Evolutionary conservation across 2,888 invertebrate species (phyloP).

Genomic region (Oscheius sp.): DNA sequence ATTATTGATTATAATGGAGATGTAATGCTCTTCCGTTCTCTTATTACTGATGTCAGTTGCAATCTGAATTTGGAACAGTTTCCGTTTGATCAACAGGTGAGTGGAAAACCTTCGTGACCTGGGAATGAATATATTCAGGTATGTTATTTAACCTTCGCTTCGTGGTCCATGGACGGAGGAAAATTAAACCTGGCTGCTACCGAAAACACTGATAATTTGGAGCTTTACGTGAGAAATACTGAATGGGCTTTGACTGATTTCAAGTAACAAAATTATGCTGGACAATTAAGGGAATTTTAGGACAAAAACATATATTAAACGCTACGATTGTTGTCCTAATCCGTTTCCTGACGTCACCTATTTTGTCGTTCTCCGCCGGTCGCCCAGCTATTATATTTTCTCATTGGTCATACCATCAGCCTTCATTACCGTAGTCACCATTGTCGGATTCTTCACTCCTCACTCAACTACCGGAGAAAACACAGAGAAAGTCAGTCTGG

Average conservation of each 20-base stretch:
- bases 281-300: constrained; percentile 14
- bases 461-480: constrained; percentile 69
- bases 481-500: constrained; percentile 67
- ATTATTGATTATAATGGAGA: constrained; percentile 59
- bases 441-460: constrained; percentile 69
- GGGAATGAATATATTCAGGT: constrained; percentile 42
- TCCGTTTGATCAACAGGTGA: constrained; percentile 61
- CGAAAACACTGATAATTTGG: constrained; percentile 60
- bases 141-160: constrained; percentile 67
- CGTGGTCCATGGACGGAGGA: constrained; percentile 66
- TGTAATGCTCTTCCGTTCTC: constrained; percentile 61
- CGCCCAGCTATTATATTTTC: constrained; percentile 67
- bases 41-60: constrained; percentile 67
- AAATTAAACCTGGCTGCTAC: constrained; percentile 58
- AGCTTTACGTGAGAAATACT: constrained; percentile 65
- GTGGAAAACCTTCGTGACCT: neutral
- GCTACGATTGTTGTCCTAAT: constrained; percentile 67
- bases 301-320: constrained; percentile 52
- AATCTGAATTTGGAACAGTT: constrained; percentile 62
- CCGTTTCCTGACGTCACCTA: constrained; percentile 67
- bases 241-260: constrained; percentile 68
- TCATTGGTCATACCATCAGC: constrained; percentile 68
- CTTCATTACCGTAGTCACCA: constrained; percentile 68
- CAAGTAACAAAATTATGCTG: constrained; percentile 31
- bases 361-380: constrained; percentile 62